These are phyloP conservation scores for Choloepus didactylus DNA, from an alignment of 2,797 vertebrate genomes.

Conservation along the genomic window DNA sequence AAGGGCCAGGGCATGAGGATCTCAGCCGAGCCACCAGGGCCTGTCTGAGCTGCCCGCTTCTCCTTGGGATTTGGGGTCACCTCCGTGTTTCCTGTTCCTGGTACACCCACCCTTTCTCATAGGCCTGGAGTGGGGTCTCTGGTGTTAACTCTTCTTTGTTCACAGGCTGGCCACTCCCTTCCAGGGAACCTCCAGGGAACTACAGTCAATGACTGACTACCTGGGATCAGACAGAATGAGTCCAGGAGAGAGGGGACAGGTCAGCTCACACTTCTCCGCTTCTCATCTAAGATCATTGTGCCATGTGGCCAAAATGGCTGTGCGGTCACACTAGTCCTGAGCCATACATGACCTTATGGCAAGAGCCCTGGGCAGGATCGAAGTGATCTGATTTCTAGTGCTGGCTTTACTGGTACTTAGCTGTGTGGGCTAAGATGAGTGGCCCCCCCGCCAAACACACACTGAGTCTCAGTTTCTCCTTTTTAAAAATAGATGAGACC, in stretches of 20 bases:
- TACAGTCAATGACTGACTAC: neutral
- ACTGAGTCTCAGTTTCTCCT: neutral
- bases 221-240: neutral
- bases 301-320: too few species aligned
- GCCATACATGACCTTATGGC: neutral
- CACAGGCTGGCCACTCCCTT: neutral
- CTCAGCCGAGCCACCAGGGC: neutral
- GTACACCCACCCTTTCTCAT: neutral
- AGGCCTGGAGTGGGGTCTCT: neutral
- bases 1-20: fast-evolving
- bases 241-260: neutral
- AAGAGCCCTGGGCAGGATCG: fast-evolving
- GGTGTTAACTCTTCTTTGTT: neutral
- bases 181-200: neutral
- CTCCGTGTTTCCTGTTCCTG: neutral
- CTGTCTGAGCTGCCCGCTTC: too few species aligned
- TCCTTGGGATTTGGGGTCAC: neutral
- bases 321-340: neutral
- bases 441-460: neutral
- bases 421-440: neutral
- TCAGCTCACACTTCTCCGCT: fast-evolving
- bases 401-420: neutral
- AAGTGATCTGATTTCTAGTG: neutral
- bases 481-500: neutral
- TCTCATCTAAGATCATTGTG: neutral